These are phyloP conservation scores for Australoheros scitulus DNA, from an alignment of 2,113 vertebrate species.

Conservation along the genomic window DNA sequence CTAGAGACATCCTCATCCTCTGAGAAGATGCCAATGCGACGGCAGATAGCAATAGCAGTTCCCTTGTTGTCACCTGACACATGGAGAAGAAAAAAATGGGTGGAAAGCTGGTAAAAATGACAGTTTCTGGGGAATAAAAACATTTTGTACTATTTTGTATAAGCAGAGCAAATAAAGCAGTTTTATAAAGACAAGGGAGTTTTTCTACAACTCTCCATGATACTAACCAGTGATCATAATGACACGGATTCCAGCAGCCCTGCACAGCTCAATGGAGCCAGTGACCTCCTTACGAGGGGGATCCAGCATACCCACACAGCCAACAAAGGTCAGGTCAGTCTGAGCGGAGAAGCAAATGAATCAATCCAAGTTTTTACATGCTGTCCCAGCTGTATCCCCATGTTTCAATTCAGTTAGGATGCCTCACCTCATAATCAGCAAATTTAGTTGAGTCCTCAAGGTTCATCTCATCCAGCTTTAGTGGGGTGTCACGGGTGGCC, in stretches of 20 bases:
- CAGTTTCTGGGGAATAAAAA: background rate
- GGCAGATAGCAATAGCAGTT: constrained; percentile 85
- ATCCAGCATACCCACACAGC: constrained; percentile 94
- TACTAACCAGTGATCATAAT: constrained; percentile 84
- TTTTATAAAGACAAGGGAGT: background rate
- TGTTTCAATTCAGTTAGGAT: background rate
- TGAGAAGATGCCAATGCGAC: constrained; percentile 77
- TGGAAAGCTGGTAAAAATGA: background rate
- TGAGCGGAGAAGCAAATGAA: constrained; percentile 32
- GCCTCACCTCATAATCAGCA: constrained; percentile 86
- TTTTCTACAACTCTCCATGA: background rate
- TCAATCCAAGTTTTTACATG: background rate
- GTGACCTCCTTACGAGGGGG: constrained; percentile 92
- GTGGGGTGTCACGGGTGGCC: constrained; percentile 89
- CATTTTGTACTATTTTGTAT: background rate
- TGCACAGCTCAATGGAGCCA: constrained; percentile 86
- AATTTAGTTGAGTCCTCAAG: constrained; percentile 88
- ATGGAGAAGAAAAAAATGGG: background rate
- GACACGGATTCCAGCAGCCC: constrained; percentile 82
- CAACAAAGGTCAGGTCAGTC: constrained; percentile 91
- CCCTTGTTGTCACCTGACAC: constrained; percentile 86
- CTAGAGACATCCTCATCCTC: constrained; percentile 79
- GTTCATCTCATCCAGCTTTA: constrained; percentile 87
- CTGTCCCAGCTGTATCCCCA: background rate
- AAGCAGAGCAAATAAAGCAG: background rate